Evolutionary conservation across 2,113 vertebrate genomes (phyloP).

Genomic region (Chaetops frenatus): DNA sequence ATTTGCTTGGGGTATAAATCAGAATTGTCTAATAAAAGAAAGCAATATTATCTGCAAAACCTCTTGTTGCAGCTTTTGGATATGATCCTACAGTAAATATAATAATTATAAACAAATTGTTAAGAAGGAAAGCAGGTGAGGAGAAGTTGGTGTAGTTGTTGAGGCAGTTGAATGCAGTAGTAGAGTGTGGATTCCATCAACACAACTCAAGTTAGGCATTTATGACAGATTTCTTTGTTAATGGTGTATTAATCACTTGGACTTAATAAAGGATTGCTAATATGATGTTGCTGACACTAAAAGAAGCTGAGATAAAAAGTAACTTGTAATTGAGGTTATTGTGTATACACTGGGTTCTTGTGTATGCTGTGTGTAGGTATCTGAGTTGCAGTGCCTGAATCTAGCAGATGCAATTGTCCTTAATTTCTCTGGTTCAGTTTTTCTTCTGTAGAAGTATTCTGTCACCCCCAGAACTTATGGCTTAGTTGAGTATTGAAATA

Average conservation of each 20-base stretch:
- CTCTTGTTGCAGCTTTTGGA: neutral
- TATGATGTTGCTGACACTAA: neutral
- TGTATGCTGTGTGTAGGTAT: neutral
- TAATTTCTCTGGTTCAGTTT: neutral
- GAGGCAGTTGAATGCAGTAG: neutral
- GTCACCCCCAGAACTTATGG: neutral
- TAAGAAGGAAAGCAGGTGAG: neutral
- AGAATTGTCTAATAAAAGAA: neutral
- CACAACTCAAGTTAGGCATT: neutral
- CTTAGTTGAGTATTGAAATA: neutral
- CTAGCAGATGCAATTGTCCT: neutral
- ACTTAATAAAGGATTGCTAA: neutral
- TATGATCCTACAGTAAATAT: neutral
- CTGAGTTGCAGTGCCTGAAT: neutral
- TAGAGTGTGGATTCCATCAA: neutral
- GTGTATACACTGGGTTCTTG: neutral
- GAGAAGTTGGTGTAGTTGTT: neutral
- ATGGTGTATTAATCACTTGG: neutral
- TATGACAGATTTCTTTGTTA: neutral
- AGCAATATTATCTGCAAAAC: neutral
- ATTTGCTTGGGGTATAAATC: neutral
- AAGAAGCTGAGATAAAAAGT: neutral
- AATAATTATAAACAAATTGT: neutral
- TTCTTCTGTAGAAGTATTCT: neutral
- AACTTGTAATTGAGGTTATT: neutral